Base-by-base conservation (phyloP, 2,113 vertebrate genomes). In the Carassius carassius region DNA sequence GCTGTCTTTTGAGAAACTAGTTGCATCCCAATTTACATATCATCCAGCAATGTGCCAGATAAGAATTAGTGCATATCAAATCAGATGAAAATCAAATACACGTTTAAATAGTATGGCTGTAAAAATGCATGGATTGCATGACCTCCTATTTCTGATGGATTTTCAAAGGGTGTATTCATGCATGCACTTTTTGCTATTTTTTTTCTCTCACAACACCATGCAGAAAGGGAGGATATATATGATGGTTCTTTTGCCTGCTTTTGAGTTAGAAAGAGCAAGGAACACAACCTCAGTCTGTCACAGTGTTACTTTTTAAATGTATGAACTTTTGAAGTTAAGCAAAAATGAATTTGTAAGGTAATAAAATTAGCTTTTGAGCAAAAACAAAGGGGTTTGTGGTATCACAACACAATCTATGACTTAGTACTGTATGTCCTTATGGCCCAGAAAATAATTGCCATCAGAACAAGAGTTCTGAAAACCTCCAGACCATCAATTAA, bases 91-190 rank as follows among this genome's bases (percentile, higher is more conserved):
- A 74, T 74, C 72, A 49, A 49, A 74, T 17, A 6, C 3, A 0
- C 17, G 29, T 25, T 25, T 32, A 17, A 67, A 70, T 5, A n/a
- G 9, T 3, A 74, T 74, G 41, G 2, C 11, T n/a, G 0, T 49
- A 74, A 74, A 74, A 74, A 13, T 74, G n/a, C 72, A 23, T 49
- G 41, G 72, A 74, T 49, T 74, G 41, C 37, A 23, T 49, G 21
- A 23, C n/a, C 35, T 72, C 12, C 17, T 8, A 74, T 74, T 49
- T 74, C 72, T 49, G 6, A 74, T 16, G 72, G 72, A 23, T 74
- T 74, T 74, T 74, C n/a, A n/a, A n/a, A n/a, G n/a, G n/a, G n/a
- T 70, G 35, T 21, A 70, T 70, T 3, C 8, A 70, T 4, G 65
- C 35, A 72, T 41, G 35, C 9, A 12, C 37, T 70, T 72, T 44